Evolutionary conservation across 2,113 vertebrate genomes (phyloP), one percentile per base, ranked within the genome.

Genomic region (Coracopsis vasa): DNA sequence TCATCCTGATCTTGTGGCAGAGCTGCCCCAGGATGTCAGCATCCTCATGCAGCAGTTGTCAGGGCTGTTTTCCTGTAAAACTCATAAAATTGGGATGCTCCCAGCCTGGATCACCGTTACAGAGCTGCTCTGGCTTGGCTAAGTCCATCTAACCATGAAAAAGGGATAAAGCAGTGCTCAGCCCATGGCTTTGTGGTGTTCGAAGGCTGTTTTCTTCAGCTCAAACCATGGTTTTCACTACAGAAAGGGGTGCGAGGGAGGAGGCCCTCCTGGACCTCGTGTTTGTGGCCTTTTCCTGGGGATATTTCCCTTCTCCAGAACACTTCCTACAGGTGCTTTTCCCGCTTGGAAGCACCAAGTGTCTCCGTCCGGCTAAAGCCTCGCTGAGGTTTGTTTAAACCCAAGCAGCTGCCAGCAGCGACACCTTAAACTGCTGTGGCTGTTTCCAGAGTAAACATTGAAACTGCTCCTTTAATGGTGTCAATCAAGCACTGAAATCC

Each of bases 401-500:
- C 62, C 69, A 81, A 48, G 56, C 96, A 95, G 94, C 92, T 95
- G 95, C 92, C 92, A 11, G 88, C 88, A 94, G 88, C 2, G 64
- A 94, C 96, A 93, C 94, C 95, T 94, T 70, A 53, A 28, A 17
- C 92, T 88, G 91, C 94, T 69, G 94, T 66, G 94, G 71, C 91
- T 73, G 88, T 58, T 94, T 71, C 88, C 92, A 28, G 88, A 70
- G 92, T 81, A 96, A 96, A 97, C 95, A 95, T 44, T 56, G 94
- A 95, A 92, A 81, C 91, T 91, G 95, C 95, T 97, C 94, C 95
- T 84, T 64, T 94, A 84, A 86, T 92, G 47, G 54, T 47, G 92
- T 95, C 96, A 91, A 74, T 97, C 96, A 94, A 86, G 47, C 80
- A 9, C 80, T 11, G 31, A 77, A 77, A 45, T 16, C 80, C 70